Conservation (phyloP, 2,888 invertebrate genomes). For the Protodeltote pygarga region DNA sequence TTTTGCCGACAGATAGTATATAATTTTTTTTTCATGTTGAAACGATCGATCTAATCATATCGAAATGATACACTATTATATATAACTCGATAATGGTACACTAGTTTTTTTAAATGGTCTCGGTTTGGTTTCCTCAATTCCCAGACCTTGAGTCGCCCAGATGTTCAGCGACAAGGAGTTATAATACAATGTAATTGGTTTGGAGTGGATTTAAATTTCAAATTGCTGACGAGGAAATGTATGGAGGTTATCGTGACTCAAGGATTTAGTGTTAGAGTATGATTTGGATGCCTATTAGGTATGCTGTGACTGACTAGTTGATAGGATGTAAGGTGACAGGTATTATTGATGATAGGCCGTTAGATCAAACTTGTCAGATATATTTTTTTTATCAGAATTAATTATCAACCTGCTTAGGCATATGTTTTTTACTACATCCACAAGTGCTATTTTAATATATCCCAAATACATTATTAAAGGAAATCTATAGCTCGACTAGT, state of each 20-base stretch:
- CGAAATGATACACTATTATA: slow-evolving; percentile 71
- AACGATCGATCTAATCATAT: slow-evolving; percentile 67
- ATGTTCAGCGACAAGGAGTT: slow-evolving; percentile 67
- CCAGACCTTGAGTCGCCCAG: slow-evolving; percentile 79
- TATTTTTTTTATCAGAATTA: no score
- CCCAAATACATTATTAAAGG: no score
- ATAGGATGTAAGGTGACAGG: not conserved
- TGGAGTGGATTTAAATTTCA: slow-evolving; percentile 55
- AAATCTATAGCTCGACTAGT: no score
- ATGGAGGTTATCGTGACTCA: slow-evolving; percentile 51
- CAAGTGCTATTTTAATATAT: no score
- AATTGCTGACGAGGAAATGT: slow-evolving; percentile 53
- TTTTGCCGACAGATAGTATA: slow-evolving; percentile 62
- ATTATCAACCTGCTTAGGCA: no score
- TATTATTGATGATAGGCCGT: not conserved
- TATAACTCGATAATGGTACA: no score
- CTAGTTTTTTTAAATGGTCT: slow-evolving; percentile 64
- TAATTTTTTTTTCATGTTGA: slow-evolving; percentile 64
- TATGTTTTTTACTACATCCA: no score
- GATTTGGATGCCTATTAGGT: slow-evolving; percentile 21
- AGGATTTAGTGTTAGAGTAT: slow-evolving; percentile 45
- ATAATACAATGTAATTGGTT: slow-evolving; percentile 58
- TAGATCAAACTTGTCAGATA: no score
- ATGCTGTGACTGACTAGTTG: not conserved
- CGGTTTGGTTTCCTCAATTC: slow-evolving; percentile 75